phyloP scores from a whole-genome alignment of 2,888 invertebrate genomes.

The Piscicola geometra region DNA sequence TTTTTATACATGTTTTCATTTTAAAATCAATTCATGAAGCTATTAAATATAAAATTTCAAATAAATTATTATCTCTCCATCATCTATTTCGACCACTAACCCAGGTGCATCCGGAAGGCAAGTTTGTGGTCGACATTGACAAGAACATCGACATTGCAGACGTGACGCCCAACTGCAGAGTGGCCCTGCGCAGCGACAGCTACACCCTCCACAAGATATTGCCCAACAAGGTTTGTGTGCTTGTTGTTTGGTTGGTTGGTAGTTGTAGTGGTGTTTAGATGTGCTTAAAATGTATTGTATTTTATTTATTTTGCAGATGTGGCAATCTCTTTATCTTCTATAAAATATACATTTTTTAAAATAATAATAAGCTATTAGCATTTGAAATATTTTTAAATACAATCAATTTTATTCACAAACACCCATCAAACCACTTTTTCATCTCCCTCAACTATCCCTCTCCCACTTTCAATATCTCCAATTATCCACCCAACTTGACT shows the following conservation, averaged over 20 bases:
- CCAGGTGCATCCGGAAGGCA: slow-evolving; percentile 95
- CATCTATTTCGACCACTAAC: too few species aligned
- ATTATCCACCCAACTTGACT: too few species aligned
- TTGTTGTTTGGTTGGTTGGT: background rate
- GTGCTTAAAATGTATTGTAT: too few species aligned
- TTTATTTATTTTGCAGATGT: background rate
- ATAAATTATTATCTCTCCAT: background rate
- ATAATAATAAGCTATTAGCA: background rate
- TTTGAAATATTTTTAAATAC: background rate
- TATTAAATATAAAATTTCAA: background rate
- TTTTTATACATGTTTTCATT: too few species aligned
- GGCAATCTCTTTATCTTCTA: background rate
- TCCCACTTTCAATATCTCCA: too few species aligned
- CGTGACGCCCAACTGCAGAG: slow-evolving; percentile 93
- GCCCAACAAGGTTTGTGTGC: slow-evolving; percentile 80
- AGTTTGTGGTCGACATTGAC: slow-evolving; percentile 97
- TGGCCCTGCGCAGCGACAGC: slow-evolving; percentile 94
- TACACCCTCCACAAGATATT: slow-evolving; percentile 97
- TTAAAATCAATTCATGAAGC: background rate
- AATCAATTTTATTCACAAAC: background rate
- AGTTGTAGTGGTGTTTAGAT: too few species aligned
- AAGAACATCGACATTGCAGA: slow-evolving; percentile 97
- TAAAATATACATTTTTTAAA: too few species aligned
- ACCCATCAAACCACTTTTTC: background rate
- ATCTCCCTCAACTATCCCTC: too few species aligned